Conservation (phyloP, 2,888 invertebrate genomes). For the Hylaea fasciaria region DNA sequence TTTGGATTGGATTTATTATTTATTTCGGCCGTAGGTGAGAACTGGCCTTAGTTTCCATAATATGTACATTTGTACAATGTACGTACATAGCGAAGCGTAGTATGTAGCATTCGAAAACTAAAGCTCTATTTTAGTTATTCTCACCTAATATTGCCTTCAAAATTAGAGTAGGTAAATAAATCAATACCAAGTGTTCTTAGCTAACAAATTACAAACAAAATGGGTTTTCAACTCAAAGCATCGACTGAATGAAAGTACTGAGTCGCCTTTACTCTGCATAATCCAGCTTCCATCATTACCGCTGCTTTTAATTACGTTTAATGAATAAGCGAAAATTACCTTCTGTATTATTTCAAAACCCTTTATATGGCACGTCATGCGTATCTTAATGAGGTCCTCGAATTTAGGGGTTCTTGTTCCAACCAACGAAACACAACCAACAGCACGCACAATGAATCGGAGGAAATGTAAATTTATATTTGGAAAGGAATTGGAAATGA, state of each 20-base stretch:
- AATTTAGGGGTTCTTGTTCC: constrained; percentile 50
- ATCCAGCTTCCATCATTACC: constrained; percentile 70
- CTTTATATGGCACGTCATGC: constrained; percentile 70
- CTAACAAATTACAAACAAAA: background rate
- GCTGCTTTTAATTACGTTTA: constrained; percentile 78
- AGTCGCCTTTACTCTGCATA: constrained; percentile 60
- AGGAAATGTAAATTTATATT: too few species aligned
- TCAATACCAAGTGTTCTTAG: background rate
- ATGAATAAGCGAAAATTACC: constrained; percentile 84
- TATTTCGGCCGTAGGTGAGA: too few species aligned
- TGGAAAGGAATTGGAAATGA: too few species aligned
- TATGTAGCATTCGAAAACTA: too few species aligned
- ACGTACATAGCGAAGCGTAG: too few species aligned
- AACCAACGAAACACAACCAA: background rate
- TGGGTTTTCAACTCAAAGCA: constrained; percentile 1
- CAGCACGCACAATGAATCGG: too few species aligned
- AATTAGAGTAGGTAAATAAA: too few species aligned
- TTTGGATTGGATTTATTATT: too few species aligned
- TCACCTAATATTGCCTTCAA: too few species aligned
- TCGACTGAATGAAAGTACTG: constrained; percentile 40
- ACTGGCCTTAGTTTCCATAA: too few species aligned
- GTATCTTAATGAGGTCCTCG: constrained; percentile 81
- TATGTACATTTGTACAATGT: too few species aligned
- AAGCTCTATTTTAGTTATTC: too few species aligned
- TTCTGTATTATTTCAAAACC: constrained; percentile 76